Percentiles rank a stretch among this genome's conserved stretches.
These are phyloP conservation scores for Cacajao melanocephalus DNA, from an alignment of 2,797 vertebrate species.

Conservation along the genomic window DNA sequence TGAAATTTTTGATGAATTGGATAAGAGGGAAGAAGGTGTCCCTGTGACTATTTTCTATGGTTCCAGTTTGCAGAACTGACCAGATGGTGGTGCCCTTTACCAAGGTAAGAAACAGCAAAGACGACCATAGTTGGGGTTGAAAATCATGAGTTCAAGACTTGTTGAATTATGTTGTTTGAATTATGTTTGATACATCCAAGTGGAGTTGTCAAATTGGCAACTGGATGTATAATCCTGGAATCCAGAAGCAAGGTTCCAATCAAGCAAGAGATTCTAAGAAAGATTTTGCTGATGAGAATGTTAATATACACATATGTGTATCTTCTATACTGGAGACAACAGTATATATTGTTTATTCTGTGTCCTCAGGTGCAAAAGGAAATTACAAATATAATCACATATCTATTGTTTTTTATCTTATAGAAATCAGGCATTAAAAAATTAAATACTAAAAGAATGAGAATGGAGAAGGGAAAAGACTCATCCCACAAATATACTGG, in stretches of 20 bases:
- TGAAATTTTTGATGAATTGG: not conserved
- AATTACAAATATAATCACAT: not conserved
- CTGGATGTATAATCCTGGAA: not conserved
- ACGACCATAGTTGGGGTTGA: not conserved
- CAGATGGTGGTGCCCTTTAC: constrained; percentile 41
- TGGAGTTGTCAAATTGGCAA: not conserved
- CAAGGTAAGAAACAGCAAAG: not conserved
- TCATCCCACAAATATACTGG: not conserved
- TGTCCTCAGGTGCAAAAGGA: not conserved
- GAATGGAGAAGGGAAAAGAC: not conserved
- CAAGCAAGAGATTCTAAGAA: not conserved
- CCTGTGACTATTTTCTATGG: not conserved
- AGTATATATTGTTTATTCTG: too few species aligned
- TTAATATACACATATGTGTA: not conserved
- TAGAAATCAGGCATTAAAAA: not conserved
- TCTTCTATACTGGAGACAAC: too few species aligned
- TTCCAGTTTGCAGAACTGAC: not conserved
- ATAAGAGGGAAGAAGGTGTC: not conserved
- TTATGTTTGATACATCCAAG: not conserved
- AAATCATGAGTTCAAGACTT: not conserved
- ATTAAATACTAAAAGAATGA: not conserved
- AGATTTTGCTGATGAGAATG: not conserved
- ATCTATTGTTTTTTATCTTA: not conserved
- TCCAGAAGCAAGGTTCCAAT: not conserved
- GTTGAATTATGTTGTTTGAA: not conserved